phyloP scores from a whole-genome alignment of 2,888 invertebrate species.

The Drosophila prostipennis region DNA sequence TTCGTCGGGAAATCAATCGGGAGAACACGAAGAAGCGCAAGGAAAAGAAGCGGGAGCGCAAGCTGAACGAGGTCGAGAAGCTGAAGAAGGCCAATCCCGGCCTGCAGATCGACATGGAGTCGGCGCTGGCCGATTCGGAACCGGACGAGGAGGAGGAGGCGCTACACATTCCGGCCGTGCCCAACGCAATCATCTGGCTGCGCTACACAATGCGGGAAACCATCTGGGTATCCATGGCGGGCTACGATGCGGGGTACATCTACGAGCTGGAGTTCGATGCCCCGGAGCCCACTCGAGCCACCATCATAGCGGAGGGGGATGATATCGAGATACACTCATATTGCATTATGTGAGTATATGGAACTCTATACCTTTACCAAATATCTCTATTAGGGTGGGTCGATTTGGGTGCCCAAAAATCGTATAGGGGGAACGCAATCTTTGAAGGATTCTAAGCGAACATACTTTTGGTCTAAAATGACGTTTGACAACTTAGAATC shows the following conservation, averaged over 20 bases:
- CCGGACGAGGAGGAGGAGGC: constrained; percentile 85
- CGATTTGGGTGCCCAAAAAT: too few relatives aligned
- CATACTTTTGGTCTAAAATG: too few relatives aligned
- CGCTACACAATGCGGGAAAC: constrained; percentile 85
- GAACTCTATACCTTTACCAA: too few relatives aligned
- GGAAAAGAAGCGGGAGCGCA: constrained; percentile 85
- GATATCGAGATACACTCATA: constrained; percentile 86
- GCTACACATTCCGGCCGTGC: constrained; percentile 86
- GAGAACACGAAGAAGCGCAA: constrained; percentile 85
- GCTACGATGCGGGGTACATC: constrained; percentile 88
- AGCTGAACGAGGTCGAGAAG: constrained; percentile 86
- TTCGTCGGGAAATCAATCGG: constrained; percentile 86
- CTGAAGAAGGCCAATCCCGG: constrained; percentile 86
- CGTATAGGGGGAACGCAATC: too few relatives aligned
- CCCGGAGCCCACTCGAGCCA: constrained; percentile 84
- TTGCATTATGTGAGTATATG: constrained; percentile 85
- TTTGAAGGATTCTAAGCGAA: too few relatives aligned
- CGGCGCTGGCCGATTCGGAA: constrained; percentile 87
- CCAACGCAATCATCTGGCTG: constrained; percentile 86
- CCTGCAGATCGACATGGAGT: constrained; percentile 86
- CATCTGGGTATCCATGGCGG: constrained; percentile 87
- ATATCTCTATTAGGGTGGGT: too few relatives aligned
- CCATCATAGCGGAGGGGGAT: constrained; percentile 85
- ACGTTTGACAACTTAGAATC: too few relatives aligned
- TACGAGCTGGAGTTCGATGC: constrained; percentile 86